Percentiles rank a stretch among this genome's conserved stretches.
Conservation (phyloP, 2,113 vertebrate species). For the Rattus norvegicus region DNA sequence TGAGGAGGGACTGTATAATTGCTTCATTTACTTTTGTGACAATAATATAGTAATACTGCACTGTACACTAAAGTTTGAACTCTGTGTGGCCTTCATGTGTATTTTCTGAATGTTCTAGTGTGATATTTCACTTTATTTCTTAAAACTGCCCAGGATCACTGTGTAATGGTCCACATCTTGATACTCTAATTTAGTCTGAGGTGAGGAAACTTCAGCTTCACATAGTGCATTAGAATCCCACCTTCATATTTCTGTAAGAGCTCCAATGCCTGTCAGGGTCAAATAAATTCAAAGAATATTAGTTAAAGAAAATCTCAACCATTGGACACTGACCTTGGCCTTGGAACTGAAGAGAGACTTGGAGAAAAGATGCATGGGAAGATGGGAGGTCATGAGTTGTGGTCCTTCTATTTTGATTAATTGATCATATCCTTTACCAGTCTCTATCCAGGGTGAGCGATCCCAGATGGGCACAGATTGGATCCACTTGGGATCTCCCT, state of each 20-base stretch:
- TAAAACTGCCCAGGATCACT: no score
- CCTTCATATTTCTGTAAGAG: not conserved
- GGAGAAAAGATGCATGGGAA: conserved; percentile 83
- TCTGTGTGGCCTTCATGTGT: no score
- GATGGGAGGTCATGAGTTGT: conserved; percentile 83
- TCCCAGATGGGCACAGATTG: conserved; percentile 86
- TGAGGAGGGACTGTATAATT: no score
- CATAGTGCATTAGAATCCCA: not conserved
- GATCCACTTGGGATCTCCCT: conserved; percentile 84
- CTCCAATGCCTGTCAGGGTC: not conserved
- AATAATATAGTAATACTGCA: no score
- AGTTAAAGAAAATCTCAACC: not conserved
- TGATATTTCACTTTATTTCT: no score
- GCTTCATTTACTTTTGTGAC: no score
- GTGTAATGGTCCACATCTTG: no score
- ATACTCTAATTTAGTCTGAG: no score
- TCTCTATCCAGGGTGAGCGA: conserved; percentile 85
- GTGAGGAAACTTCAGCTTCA: no score
- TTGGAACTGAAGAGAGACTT: conserved; percentile 82
- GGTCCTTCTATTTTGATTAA: conserved; percentile 22
- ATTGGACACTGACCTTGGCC: conserved; percentile 68
- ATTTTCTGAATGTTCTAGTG: no score
- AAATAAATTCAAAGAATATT: not conserved
- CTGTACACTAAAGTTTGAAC: no score
- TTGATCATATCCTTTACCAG: fast-evolving